Percentiles rank a stretch among this genome's conserved stretches.
Conservation (phyloP, 2,797 vertebrate genomes). For the Morus bassanus region DNA sequence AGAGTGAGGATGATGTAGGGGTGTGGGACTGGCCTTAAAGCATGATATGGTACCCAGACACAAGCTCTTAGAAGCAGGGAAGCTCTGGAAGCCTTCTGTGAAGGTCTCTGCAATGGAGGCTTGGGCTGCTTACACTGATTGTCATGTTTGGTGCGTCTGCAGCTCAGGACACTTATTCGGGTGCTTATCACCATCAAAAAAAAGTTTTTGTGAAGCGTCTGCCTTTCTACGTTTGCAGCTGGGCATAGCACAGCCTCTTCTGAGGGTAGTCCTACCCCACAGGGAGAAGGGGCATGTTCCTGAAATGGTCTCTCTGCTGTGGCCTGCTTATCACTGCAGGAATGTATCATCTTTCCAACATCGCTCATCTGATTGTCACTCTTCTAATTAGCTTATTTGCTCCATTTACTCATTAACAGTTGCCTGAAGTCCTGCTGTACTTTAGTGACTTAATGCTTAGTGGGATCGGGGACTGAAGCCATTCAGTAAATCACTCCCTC, state of each 20-base stretch:
- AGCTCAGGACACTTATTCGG: background rate
- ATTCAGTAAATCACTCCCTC: background rate
- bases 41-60: background rate
- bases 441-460: background rate
- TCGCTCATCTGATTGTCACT: conserved; percentile 62
- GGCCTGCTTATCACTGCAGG: background rate
- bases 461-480: background rate
- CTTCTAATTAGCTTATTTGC: conserved; percentile 80
- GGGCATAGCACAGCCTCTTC: background rate
- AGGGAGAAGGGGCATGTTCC: background rate
- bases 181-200: background rate
- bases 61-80: background rate
- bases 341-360: conserved; percentile 51
- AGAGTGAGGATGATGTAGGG: background rate
- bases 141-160: background rate
- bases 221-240: background rate
- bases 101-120: background rate
- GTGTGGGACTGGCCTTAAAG: background rate
- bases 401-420: conserved; percentile 72
- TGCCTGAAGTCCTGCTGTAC: conserved; percentile 72
- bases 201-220: background rate
- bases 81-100: background rate
- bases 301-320: background rate
- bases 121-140: background rate
- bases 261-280: background rate